Base-by-base conservation (phyloP, 2,797 vertebrate genomes). In the Todus mexicanus region DNA sequence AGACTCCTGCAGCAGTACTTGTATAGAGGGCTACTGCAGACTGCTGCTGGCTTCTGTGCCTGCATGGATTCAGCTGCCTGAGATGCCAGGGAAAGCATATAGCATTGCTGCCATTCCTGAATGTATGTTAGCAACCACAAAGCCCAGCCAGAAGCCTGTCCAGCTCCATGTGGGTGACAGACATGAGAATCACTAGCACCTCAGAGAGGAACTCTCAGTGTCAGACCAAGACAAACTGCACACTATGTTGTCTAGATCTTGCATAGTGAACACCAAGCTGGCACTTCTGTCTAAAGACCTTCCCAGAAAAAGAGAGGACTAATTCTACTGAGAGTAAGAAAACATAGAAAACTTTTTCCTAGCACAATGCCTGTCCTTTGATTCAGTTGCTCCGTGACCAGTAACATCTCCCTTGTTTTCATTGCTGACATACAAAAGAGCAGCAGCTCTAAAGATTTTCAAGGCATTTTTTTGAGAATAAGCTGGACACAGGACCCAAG, bases 381-480 rank as follows among this genome's bases (percentile, higher is more conserved):
- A 86, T 77, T 89, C 59, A 21, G 70, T 29, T 87, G 31, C 79
- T 89, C 37, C 86, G 54, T 9, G 5, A 75, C 63, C 76, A 87
- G 79, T 37, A 78, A 60, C 20, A 74, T 84, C 76, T 76, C 82
- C 35, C 43, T 75, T 59, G 40, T 87, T 93, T 93, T 81, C 63
- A 40, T 16, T 89, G 56, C 82, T 78, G 73, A 61, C 53, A 88
- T 82, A 81, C 63, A 91, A 92, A 93, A 83, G 73, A 92, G 75
- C 70, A 95, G 61, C 89, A 88, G 45, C 70, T 92, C 64, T 65
- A 29, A 72, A 89, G 83, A 82, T 51, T 90, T 89, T 91, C 78
- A 86, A 87, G 74, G 79, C 64, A 0, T 16, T 94, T 88, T 94
- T 96, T 92, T 95, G 84, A 96, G 92, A 92, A 86, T 91, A 93